phyloP scores from a whole-genome alignment of 2,797 vertebrate genomes.

The Eutrigla gurnardus region DNA sequence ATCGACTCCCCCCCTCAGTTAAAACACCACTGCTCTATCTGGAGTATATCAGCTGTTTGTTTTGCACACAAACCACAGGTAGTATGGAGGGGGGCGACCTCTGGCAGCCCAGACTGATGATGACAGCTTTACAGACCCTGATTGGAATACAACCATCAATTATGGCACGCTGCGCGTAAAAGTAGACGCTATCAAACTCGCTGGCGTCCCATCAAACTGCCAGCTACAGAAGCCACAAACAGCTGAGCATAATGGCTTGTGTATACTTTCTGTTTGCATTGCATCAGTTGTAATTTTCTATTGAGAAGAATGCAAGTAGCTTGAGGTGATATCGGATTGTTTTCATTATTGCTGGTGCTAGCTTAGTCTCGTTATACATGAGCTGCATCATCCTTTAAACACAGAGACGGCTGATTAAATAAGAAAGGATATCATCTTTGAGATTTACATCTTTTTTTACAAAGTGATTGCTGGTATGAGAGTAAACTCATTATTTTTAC shows the following conservation, averaged over 20 bases:
- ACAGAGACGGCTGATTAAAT: too few relatives aligned
- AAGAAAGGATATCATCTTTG: neutral
- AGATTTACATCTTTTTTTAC: neutral
- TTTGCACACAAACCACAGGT: constrained; percentile 64
- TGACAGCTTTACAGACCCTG: constrained; percentile 74
- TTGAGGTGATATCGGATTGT: too few relatives aligned
- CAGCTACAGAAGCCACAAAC: constrained; percentile 11
- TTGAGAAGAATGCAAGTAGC: neutral
- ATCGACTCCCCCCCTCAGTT: constrained; percentile 67
- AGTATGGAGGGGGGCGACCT: constrained; percentile 33
- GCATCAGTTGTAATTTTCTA: neutral
- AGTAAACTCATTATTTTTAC: constrained; percentile 1
- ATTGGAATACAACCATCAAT: constrained; percentile 72
- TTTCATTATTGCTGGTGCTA: neutral
- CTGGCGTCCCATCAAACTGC: constrained; percentile 35
- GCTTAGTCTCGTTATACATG: neutral
- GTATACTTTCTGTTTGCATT: constrained; percentile 4
- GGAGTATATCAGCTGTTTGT: constrained; percentile 72
- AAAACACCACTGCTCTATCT: constrained; percentile 63
- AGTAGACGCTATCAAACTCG: constrained; percentile 51
- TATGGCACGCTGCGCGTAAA: constrained; percentile 48
- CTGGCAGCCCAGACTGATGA: constrained; percentile 60
- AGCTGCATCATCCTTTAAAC: neutral
- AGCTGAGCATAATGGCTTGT: constrained; percentile 4
- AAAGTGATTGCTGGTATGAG: neutral